Conservation (phyloP, 2,113 vertebrate genomes). For the Ageneiosus marmoratus region DNA sequence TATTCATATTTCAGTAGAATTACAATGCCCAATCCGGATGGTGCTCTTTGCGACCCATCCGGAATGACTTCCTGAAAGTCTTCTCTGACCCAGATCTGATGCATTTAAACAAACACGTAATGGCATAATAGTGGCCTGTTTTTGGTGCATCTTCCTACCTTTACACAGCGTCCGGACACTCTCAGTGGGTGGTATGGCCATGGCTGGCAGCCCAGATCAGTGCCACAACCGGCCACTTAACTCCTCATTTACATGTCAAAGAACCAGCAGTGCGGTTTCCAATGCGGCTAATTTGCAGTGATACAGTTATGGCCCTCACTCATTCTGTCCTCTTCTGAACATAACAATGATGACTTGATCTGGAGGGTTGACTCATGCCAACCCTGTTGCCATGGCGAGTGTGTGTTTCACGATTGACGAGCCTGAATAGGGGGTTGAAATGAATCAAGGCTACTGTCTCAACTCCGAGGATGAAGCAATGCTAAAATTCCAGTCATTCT, state of each 20-base stretch:
- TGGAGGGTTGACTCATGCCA: slow-evolving; percentile 72
- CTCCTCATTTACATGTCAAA: slow-evolving; percentile 80
- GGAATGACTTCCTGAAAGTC: slow-evolving; percentile 2
- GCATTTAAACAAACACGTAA: slow-evolving; percentile 59
- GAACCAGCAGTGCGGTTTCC: slow-evolving; percentile 62
- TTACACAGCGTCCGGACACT: slow-evolving; percentile 68
- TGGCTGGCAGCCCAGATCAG: slow-evolving; percentile 72
- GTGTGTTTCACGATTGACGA: slow-evolving; percentile 56
- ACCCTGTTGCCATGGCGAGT: slow-evolving; percentile 70
- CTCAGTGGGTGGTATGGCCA: slow-evolving; percentile 72
- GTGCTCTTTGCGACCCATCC: neutral
- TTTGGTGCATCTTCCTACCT: slow-evolving; percentile 64
- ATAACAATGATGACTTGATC: slow-evolving; percentile 72
- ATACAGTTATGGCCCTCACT: slow-evolving; percentile 74
- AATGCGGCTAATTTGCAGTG: slow-evolving; percentile 75
- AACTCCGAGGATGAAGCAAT: slow-evolving; percentile 31
- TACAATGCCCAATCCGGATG: neutral
- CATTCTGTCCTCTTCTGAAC: slow-evolving; percentile 64
- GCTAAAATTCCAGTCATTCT: slow-evolving; percentile 69
- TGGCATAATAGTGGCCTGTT: slow-evolving; percentile 60
- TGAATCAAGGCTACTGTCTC: slow-evolving; percentile 69
- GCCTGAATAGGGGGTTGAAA: slow-evolving; percentile 55
- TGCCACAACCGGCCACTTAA: slow-evolving; percentile 63
- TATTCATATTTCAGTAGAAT: neutral
- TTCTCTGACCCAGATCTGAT: slow-evolving; percentile 57